Conservation (phyloP, 2,888 invertebrate species). For the Lobophora halterata region DNA sequence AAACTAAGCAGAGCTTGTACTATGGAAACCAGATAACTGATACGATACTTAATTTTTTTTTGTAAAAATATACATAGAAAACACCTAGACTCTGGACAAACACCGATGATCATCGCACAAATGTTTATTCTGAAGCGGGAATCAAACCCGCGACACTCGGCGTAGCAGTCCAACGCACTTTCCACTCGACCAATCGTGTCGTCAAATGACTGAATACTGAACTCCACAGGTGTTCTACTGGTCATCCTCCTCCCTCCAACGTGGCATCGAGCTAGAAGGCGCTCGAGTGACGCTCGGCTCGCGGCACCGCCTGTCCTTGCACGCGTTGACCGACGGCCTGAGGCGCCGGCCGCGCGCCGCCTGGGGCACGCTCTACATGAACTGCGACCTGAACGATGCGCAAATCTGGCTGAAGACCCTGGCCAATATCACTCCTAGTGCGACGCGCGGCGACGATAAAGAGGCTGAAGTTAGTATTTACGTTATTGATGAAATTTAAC, state of each 20-base stretch:
- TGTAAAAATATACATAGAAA: too few species aligned
- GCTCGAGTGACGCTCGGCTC: slow-evolving; percentile 91
- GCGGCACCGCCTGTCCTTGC: slow-evolving; percentile 86
- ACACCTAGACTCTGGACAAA: too few species aligned
- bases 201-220: too few species aligned
- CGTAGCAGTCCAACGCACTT: too few species aligned
- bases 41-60: too few species aligned
- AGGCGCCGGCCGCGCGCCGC: slow-evolving; percentile 91
- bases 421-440: slow-evolving; percentile 47
- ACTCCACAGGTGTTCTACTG: slow-evolving; percentile 93
- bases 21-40: too few species aligned
- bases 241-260: slow-evolving; percentile 98
- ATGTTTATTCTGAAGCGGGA: too few species aligned
- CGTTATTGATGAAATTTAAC: too few species aligned
- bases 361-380: slow-evolving; percentile 96
- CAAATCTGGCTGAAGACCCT: slow-evolving; percentile 95
- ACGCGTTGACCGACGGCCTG: slow-evolving; percentile 89
- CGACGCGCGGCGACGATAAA: slow-evolving; percentile 38
- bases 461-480: slow-evolving; percentile 46
- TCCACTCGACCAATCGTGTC: too few species aligned
- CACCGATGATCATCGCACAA: too few species aligned
- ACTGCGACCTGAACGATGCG: slow-evolving; percentile 94
- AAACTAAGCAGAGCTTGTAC: too few species aligned
- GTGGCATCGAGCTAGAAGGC: slow-evolving; percentile 93
- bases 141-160: too few species aligned